Percentiles rank a stretch among this genome's conserved stretches.
These are phyloP conservation scores for Telmatherina bonti DNA, from an alignment of 2,797 vertebrate species.

Conservation along the genomic window DNA sequence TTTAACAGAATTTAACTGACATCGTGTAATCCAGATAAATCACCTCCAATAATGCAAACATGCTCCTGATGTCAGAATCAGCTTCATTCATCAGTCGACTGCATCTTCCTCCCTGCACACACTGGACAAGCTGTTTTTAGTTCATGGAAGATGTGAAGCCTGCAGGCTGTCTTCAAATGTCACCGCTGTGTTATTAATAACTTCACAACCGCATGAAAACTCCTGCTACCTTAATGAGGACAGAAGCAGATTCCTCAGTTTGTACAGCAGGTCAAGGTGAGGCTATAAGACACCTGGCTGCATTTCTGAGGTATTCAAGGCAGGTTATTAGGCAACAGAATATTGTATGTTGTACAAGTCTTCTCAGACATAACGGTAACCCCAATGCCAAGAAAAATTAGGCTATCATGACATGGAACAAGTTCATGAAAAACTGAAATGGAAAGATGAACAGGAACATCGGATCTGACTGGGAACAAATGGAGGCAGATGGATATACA, in stretches of 20 bases:
- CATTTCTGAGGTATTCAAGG: background rate
- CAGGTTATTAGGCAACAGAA: background rate
- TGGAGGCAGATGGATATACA: no score
- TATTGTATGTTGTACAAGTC: no score
- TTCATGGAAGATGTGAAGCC: background rate
- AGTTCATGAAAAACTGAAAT: no score
- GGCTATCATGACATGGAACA: no score
- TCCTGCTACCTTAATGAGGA: background rate
- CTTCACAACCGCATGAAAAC: background rate
- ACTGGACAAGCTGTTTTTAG: background rate
- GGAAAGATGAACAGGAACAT: no score
- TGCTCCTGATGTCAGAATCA: background rate
- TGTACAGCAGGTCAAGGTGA: background rate
- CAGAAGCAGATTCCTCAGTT: background rate
- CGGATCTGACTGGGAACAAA: no score
- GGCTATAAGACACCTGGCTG: background rate
- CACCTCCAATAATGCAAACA: background rate
- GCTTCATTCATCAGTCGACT: background rate
- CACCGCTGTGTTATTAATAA: background rate
- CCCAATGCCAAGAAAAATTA: no score
- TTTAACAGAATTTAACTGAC: constrained; percentile 7
- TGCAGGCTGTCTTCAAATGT: constrained; percentile 7
- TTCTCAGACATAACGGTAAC: no score
- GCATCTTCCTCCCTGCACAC: background rate
- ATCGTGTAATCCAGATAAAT: constrained; percentile 28